Evolutionary conservation across 1,140 invertebrate genomes (phyloP).

Genomic region (Drosophila simulans): DNA sequence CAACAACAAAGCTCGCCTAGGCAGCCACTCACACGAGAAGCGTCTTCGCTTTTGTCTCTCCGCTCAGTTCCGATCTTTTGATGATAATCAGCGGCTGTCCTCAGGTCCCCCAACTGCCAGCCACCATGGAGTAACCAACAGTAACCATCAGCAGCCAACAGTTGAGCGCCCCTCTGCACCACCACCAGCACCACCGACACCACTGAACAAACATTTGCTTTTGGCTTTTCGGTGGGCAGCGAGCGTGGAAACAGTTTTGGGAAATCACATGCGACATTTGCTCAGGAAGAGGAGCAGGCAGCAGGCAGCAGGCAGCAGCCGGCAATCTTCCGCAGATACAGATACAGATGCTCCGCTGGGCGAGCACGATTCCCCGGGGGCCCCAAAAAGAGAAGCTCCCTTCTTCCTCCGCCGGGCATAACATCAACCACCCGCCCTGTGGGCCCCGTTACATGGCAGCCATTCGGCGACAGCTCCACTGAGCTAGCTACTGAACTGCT

Average conservation of each 20-base stretch:
- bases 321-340: conserved; percentile 60
- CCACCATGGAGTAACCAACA: background rate
- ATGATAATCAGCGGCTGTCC: conserved; percentile 77
- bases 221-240: conserved; percentile 63
- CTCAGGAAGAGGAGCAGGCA: conserved; percentile 41
- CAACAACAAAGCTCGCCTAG: conserved; percentile 20
- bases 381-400: background rate
- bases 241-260: conserved; percentile 80
- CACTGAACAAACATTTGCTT: conserved; percentile 46
- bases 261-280: conserved; percentile 79
- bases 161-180: background rate
- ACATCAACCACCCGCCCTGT: conserved; percentile 38
- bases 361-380: conserved; percentile 59
- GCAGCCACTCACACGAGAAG: conserved; percentile 68
- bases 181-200: background rate
- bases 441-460: conserved; percentile 71
- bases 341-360: conserved; percentile 47
- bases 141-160: background rate
- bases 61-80: conserved; percentile 76
- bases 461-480: conserved; percentile 54
- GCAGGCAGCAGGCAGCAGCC: conserved; percentile 7
- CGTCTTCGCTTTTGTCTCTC: conserved; percentile 72
- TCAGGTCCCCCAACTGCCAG: conserved; percentile 13
- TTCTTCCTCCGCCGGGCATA: background rate
- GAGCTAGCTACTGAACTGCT: conserved; percentile 4